Evolutionary conservation across 2,888 invertebrate species (phyloP), one percentile per base, ranked within the genome.

Genomic region (Orthonychiurus folsomi): DNA sequence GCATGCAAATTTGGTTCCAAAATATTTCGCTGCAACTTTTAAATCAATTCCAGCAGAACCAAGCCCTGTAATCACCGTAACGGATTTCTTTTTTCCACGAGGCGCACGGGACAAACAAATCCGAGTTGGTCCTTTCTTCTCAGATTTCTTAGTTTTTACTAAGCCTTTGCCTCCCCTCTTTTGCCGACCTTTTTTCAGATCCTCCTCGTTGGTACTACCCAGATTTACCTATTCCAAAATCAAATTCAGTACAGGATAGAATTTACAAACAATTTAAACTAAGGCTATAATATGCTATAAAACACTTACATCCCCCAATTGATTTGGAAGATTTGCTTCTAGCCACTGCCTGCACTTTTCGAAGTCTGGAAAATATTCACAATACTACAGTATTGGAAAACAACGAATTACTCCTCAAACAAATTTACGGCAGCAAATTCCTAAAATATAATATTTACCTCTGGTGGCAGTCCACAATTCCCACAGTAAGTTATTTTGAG

Each of bases 281-380:
- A 48, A 48, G 18, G 48, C 12, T 48, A 48, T 18, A 48, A 48
- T 48, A 18, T 18, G 12, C 12, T 37, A 37, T 9, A 37, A 37
- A 77, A 81, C 79, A 80, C 85, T 85, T 73, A 87, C 85, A 79
- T 90, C 89, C 75, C 92, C 90, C 77, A 96, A 93, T 77, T 94
- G 90, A 55, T 87, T 87, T 1, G 97, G 96, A 69, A 97, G 80
- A 81, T 96, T 86, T 75, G 89, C 88, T 78, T 95, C 93, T 69
- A 97, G 79, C 97, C 97, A 99, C 71, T 87, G 87, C 77, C 94
- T 93, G 77, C 97, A 99, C 79, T 93, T 93, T 69, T 95, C 96
- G 77, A 92, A 93, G 78, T 93, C 93, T 12, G 96, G 96, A 79
- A 95, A 94, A 78, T 91, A 95, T 81, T 97, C 96, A 78, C 97